These are phyloP conservation scores for Micoletzkya japonica DNA, from an alignment of 2,888 invertebrate genomes.

Conservation along the genomic window DNA sequence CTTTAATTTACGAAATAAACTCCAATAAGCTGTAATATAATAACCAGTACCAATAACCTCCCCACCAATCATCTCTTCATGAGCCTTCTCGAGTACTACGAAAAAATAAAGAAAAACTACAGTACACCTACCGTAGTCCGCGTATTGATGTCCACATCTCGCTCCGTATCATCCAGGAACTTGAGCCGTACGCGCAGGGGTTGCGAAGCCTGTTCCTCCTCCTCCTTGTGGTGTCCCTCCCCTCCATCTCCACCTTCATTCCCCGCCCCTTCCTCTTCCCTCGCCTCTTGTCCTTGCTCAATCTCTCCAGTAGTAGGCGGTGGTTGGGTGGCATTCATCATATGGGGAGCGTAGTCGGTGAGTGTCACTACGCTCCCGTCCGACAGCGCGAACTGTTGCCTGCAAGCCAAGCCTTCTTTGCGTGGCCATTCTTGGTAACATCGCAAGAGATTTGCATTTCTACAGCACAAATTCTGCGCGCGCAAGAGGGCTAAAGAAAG, in stretches of 20 bases:
- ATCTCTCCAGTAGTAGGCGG: background rate
- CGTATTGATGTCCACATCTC: background rate
- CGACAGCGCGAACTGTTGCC: too few relatives aligned
- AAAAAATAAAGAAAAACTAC: background rate
- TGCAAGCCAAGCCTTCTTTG: too few relatives aligned
- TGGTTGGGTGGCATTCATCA: too few relatives aligned
- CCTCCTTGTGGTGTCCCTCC: too few relatives aligned
- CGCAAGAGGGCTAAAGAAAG: too few relatives aligned
- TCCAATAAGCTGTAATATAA: background rate
- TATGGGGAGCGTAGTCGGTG: too few relatives aligned
- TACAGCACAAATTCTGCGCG: too few relatives aligned
- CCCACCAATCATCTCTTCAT: too few relatives aligned
- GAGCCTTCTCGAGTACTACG: background rate
- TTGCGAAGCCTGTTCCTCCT: background rate
- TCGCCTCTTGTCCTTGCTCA: background rate
- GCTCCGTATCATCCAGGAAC: slow-evolving; percentile 22
- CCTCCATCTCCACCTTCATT: background rate
- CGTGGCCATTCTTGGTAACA: too few relatives aligned
- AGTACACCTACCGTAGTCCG: background rate
- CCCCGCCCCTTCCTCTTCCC: background rate
- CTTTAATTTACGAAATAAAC: background rate
- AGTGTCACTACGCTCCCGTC: too few relatives aligned
- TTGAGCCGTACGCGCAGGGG: slow-evolving; percentile 8
- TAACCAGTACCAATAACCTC: too few relatives aligned
- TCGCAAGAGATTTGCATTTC: too few relatives aligned